Conservation (phyloP, 2,797 vertebrate species). For the Lemur catta region DNA sequence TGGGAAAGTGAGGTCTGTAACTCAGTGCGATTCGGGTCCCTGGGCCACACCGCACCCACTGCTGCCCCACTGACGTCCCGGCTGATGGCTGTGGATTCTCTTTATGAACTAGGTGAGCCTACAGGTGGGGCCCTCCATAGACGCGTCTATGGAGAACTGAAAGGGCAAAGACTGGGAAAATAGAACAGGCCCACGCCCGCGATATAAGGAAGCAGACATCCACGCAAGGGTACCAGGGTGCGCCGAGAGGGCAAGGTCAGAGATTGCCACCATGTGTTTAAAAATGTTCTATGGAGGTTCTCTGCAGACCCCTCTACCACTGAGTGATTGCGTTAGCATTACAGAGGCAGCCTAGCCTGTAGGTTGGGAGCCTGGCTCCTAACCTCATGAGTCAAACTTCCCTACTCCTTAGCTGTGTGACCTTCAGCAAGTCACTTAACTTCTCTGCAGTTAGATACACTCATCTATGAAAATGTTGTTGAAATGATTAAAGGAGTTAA, state of each 20-base stretch:
- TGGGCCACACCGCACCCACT: no score
- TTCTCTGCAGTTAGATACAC: background rate
- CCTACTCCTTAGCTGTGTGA: background rate
- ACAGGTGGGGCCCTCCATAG: no score
- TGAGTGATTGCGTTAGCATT: background rate
- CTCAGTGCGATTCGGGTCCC: background rate
- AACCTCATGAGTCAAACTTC: background rate
- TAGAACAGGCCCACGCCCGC: rapidly evolving
- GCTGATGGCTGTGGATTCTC: background rate
- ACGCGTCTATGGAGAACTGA: background rate
- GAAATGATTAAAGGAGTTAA: background rate
- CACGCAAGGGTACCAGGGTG: background rate
- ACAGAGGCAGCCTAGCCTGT: background rate
- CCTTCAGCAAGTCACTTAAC: background rate
- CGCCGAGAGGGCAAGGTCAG: background rate
- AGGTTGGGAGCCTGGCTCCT: background rate
- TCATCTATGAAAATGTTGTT: background rate
- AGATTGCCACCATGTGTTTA: no score
- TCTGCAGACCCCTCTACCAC: background rate
- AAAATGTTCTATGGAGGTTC: background rate
- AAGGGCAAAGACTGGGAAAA: background rate
- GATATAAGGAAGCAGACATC: background rate
- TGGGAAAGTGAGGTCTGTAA: background rate
- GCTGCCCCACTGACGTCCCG: background rate
- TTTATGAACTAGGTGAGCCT: background rate